Conservation (phyloP, 2,888 invertebrate genomes). For the Abrostola tripartita region DNA sequence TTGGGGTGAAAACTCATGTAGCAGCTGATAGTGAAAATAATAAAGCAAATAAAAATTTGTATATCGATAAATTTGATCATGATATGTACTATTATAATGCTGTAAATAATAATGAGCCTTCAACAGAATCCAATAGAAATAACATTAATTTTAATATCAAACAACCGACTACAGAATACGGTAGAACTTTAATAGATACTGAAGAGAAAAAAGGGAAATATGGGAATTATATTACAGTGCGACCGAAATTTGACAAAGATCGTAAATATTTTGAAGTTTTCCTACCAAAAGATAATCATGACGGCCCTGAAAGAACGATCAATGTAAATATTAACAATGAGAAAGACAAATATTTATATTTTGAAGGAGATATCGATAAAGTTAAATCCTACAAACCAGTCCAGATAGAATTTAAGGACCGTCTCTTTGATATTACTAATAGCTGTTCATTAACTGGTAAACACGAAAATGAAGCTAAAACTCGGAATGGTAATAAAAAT, state of each 20-base stretch:
- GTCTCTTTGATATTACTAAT: too few species aligned
- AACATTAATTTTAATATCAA: not conserved
- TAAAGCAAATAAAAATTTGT: not conserved
- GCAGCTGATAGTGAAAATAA: not conserved
- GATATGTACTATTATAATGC: not conserved
- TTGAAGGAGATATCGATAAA: conserved; percentile 14
- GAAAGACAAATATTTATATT: conserved; percentile 14
- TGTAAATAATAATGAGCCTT: not conserved
- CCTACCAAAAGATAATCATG: conserved; percentile 13
- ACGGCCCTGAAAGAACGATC: conserved; percentile 28
- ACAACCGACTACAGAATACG: not conserved
- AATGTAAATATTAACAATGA: conserved; percentile 27
- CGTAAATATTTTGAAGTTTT: conserved; percentile 30
- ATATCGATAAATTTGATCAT: not conserved
- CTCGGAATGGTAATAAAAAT: not conserved
- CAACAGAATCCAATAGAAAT: not conserved
- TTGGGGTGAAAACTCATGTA: too few species aligned
- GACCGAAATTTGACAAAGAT: conserved; percentile 9
- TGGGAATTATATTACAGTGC: not conserved
- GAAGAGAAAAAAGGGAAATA: conserved; percentile 1
- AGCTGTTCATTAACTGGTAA: not conserved
- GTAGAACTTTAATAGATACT: not conserved
- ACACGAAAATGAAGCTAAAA: not conserved
- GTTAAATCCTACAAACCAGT: conserved; percentile 8
- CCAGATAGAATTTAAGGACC: conserved; percentile 22